Base-by-base conservation (phyloP, 1,140 invertebrate species). In the Papilio xuthus region DNA sequence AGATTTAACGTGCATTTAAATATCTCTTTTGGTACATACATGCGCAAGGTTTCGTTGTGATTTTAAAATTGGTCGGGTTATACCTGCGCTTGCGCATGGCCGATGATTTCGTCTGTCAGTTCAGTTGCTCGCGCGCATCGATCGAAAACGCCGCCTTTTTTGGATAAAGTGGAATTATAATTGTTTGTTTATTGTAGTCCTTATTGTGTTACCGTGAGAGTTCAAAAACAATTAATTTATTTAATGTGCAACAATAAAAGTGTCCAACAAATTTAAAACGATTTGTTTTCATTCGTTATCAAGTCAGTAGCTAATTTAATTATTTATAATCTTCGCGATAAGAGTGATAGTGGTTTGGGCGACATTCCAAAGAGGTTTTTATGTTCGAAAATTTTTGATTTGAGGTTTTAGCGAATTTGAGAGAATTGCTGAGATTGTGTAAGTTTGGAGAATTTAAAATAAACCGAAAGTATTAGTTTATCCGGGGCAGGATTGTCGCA, bases 61-160 rank as follows among this genome's bases (percentile, higher is more conserved):
- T 84, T 86, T 85, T 86, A 8, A 86, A 89, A 41, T 86, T 42
- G 80, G 82, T 78, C 81, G 86, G 81, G 2, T 90, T 80, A 86
- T 80, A 86, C 72, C 26, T 87, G 90, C 90, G 90, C 92, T 74
- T 85, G 89, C 92, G 90, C 91, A 92, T 88, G 88, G 83, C 41
- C 75, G 84, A 81, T 84, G 82, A 88, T 89, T 86, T 85, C 84
- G 77, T 85, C 79, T 86, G 85, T 84, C 80, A 85, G 84, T 88
- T 75, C 92, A 93, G 92, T 93, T 88, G 90, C 84, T 88, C 86
- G 89, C 83, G 89, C 83, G 88, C 89, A 90, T 91, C 90, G 90
- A 92, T 92, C 89, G 85, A 82, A 50, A 82, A 56, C 15, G 81
- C 70, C 81, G 79, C 76, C 79, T 83, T 80, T 76, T 76, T 80